Percentiles rank a stretch among this genome's conserved stretches.
Conservation (phyloP, 2,888 invertebrate species). For the Ectropis crepuscularia region DNA sequence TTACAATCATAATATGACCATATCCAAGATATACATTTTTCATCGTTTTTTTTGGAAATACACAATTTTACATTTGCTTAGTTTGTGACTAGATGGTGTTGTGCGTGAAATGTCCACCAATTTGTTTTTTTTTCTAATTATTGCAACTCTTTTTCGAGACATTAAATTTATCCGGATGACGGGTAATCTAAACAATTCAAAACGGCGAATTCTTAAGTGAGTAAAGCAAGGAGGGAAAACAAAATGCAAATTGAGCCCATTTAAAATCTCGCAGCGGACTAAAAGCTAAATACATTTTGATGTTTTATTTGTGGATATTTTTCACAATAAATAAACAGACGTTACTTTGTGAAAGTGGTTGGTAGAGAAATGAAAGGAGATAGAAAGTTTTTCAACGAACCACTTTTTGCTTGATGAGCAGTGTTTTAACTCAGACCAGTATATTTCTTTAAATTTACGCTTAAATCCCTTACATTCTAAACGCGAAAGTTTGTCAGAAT, state of each 20-base stretch:
- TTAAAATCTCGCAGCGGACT: slow-evolving; percentile 36
- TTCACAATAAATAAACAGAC: slow-evolving; percentile 17
- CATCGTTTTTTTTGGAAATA: too few species aligned
- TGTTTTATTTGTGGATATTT: slow-evolving; percentile 33
- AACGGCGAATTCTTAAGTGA: slow-evolving; percentile 36
- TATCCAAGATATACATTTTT: too few species aligned
- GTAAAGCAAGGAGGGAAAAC: slow-evolving; percentile 41
- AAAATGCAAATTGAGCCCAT: slow-evolving; percentile 42
- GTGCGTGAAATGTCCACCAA: too few species aligned
- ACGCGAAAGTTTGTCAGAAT: too few species aligned
- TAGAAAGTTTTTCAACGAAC: not conserved
- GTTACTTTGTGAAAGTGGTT: slow-evolving; percentile 9
- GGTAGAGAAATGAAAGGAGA: not conserved
- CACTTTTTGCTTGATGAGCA: not conserved
- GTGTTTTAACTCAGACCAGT: too few species aligned
- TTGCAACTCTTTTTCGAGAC: slow-evolving; percentile 13
- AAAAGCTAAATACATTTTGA: slow-evolving; percentile 39
- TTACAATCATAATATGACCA: too few species aligned
- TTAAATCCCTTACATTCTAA: too few species aligned
- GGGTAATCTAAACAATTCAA: slow-evolving; percentile 25
- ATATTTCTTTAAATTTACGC: too few species aligned
- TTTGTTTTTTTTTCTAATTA: not conserved
- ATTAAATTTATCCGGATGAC: slow-evolving; percentile 19
- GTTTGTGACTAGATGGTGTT: too few species aligned
- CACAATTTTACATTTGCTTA: too few species aligned